A percentile compares a stretch with the other conserved stretches of the same genome.
Conservation (phyloP, 1,140 invertebrate species). For the Bombus sibiricus region DNA sequence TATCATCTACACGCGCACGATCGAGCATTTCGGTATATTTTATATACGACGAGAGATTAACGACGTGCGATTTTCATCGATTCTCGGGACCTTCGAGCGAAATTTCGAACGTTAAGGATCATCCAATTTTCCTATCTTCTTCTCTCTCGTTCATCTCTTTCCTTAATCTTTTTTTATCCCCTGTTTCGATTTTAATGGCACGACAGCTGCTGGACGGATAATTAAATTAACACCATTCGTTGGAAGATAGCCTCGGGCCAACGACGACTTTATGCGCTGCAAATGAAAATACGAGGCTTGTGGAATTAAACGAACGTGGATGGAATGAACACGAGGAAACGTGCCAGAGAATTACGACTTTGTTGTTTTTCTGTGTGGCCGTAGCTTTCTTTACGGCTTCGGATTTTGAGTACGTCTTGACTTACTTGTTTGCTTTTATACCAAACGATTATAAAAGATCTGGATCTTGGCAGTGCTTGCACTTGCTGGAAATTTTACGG, state of each 20-base stretch:
- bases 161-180: not conserved
- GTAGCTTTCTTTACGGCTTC: not conserved
- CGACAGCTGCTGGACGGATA: not conserved
- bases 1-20: not conserved
- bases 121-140: not conserved
- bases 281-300: slow-evolving; percentile 18
- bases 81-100: not conserved
- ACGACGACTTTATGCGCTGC: slow-evolving; percentile 5
- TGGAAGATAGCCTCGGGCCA: not conserved
- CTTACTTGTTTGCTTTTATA: not conserved
- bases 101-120: not conserved
- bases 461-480: not conserved
- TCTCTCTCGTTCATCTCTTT: not conserved
- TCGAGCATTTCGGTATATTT: not conserved
- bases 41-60: slow-evolving; percentile 1
- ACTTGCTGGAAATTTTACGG: not conserved
- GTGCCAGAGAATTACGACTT: not conserved
- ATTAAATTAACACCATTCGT: slow-evolving; percentile 17
- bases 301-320: slow-evolving; percentile 16
- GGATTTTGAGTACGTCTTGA: not conserved
- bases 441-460: not conserved
- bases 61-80: not conserved
- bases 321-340: not conserved
- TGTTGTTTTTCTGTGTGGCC: not conserved
- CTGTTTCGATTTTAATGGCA: slow-evolving; percentile 4